Percentiles rank a stretch among this genome's conserved stretches.
phyloP scores from a whole-genome alignment of 2,888 invertebrate genomes.

The Drosophila peninsularis region DNA sequence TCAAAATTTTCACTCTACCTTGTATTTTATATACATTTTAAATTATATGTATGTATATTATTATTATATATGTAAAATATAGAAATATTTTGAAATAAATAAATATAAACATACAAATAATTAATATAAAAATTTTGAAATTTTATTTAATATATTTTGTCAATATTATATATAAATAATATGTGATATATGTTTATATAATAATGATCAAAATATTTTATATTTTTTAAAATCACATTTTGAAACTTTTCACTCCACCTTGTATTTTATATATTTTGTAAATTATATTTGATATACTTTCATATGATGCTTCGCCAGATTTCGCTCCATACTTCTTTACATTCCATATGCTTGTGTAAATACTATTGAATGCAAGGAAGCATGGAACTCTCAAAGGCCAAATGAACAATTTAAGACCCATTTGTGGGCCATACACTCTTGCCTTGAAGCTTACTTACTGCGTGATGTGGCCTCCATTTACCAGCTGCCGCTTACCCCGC shows the following conservation, averaged over 20 bases:
- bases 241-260: too few species aligned
- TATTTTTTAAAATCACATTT: too few species aligned
- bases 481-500: not conserved
- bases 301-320: slow-evolving; percentile 79
- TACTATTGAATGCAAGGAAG: slow-evolving; percentile 86
- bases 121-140: too few species aligned
- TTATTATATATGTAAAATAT: not conserved
- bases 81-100: not conserved
- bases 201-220: too few species aligned
- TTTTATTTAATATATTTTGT: not conserved
- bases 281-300: not conserved
- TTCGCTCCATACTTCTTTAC: slow-evolving; percentile 86
- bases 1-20: too few species aligned
- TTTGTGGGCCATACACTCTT: slow-evolving; percentile 27
- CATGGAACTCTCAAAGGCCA: slow-evolving; percentile 85
- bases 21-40: too few species aligned
- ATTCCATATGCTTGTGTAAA: slow-evolving; percentile 85
- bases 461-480: slow-evolving; percentile 1
- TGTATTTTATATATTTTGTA: not conserved
- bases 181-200: too few species aligned
- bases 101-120: not conserved
- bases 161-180: not conserved
- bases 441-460: slow-evolving; percentile 28
- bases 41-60: too few species aligned
- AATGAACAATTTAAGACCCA: slow-evolving; percentile 31